Base-by-base conservation (phyloP, 2,888 invertebrate species). In the Mechanitis mazaeus region DNA sequence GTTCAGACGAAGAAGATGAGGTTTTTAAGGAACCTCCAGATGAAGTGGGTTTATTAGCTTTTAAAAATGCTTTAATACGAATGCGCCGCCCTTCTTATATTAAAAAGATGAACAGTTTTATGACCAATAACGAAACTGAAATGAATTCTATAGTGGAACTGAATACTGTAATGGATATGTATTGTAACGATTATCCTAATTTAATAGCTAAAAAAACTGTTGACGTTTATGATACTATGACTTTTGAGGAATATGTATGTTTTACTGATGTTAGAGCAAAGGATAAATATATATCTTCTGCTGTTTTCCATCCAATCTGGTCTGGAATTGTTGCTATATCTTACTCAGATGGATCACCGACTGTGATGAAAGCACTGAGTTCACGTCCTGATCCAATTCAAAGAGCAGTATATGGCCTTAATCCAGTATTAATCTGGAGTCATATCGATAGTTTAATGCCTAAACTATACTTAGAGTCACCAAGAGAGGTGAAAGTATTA, bases 371-470 rank as follows among this genome's bases (percentile, higher is more conserved):
- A 71, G 77, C 72, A 38, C 64, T 84, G 67, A 74, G 80, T 75
- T 69, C 85, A 73, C 81, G 83, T 4, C 76, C 78, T 5, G 92
- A 92, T 72, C 80, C 83, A 1, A 89, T 92, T 33, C 87, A 91
- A 75, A 83, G 91, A 71, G 91, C 93, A 1, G 91, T 92, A 0
- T 91, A 93, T 59, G 92, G 92, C 3, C 78, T 91, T 2, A 94
- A 94, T 78, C 92, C 93, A 0, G 93, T 95, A 1, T 84, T 95
- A 64, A 89, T 95, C 68, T 95, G 95, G 95, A 94, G 94, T 68
- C 94, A 95, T 66, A 88, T 91, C 38, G 95, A 95, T 70, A 92
- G 92, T 60, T 81, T 95, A 2, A 84, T 91, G 35, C 94, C 94
- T 31, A 95, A 94, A 82, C 79, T 95, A 53, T 92, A 93, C 70